These are phyloP conservation scores for Drosophila busckii DNA, from an alignment of 1,140 invertebrate genomes.

Conservation along the genomic window DNA sequence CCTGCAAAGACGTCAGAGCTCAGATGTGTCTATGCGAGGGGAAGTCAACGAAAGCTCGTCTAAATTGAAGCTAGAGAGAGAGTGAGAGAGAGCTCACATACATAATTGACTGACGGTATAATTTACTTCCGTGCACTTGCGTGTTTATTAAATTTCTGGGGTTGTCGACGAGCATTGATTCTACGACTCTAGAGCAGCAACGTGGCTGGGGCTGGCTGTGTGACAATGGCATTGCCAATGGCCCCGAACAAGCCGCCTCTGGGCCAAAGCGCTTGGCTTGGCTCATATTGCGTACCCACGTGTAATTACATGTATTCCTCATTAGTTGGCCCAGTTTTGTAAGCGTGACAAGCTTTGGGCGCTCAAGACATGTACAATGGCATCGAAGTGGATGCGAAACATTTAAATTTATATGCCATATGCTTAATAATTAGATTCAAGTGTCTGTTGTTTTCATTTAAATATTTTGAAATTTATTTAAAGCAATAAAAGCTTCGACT, in stretches of 20 bases:
- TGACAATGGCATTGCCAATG: slow-evolving; percentile 18
- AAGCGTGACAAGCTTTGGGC: slow-evolving; percentile 49
- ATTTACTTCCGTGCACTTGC: slow-evolving; percentile 75
- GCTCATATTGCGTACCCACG: slow-evolving; percentile 59
- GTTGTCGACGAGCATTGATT: slow-evolving; percentile 67
- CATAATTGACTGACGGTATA: slow-evolving; percentile 72
- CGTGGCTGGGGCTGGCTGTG: not conserved
- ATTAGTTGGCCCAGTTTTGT: slow-evolving; percentile 54
- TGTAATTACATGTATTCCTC: slow-evolving; percentile 70
- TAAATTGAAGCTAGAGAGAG: not conserved
- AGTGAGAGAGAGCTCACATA: slow-evolving; percentile 30
- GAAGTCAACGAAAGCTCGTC: slow-evolving; percentile 8
- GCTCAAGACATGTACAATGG: slow-evolving; percentile 33
- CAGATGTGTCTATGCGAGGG: too few relatives aligned
- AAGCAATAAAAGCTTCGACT: too few relatives aligned
- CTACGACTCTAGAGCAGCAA: not conserved
- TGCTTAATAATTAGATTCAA: too few relatives aligned
- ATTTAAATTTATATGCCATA: too few relatives aligned
- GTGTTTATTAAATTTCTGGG: slow-evolving; percentile 75
- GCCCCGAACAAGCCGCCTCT: slow-evolving; percentile 7
- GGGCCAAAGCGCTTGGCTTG: not conserved
- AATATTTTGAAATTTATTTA: too few relatives aligned
- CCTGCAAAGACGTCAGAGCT: slow-evolving; percentile 37
- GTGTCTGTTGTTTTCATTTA: too few relatives aligned
- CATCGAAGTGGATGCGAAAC: not conserved